Percentiles rank a stretch among this genome's conserved stretches.
These are phyloP conservation scores for Bactericera cockerelli DNA, from an alignment of 1,140 invertebrate genomes.

Conservation along the genomic window DNA sequence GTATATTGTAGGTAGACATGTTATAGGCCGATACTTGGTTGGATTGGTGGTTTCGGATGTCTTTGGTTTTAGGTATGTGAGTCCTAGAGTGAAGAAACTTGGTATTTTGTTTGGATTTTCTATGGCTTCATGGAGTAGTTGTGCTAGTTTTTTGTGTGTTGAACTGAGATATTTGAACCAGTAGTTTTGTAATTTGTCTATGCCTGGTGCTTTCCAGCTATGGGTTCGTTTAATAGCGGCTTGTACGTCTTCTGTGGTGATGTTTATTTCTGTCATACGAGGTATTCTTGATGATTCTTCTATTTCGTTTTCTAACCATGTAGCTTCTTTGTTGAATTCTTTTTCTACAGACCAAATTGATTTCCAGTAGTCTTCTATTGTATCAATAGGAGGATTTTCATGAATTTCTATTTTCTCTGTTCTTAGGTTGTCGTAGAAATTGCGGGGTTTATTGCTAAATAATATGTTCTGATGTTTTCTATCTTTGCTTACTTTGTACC, in stretches of 20 bases:
- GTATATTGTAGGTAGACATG: conserved; percentile 7
- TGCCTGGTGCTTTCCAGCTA: conserved; percentile 10
- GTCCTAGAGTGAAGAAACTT: not conserved
- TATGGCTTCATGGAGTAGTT: not conserved
- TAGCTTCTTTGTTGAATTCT: not conserved
- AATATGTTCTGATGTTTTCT: not conserved
- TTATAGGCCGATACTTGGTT: not conserved
- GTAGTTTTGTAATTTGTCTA: conserved; percentile 9
- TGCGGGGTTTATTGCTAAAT: not conserved
- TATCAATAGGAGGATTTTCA: not conserved
- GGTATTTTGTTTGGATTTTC: not conserved
- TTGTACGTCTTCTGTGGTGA: not conserved
- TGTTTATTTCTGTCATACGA: not conserved
- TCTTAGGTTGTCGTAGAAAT: not conserved
- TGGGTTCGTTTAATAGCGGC: not conserved
- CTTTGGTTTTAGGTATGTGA: not conserved
- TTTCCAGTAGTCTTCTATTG: not conserved
- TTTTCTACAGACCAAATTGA: not conserved
- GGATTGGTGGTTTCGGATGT: not conserved
- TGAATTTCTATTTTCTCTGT: not conserved
- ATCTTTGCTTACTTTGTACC: not conserved
- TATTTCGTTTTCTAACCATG: not conserved
- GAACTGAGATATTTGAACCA: not conserved
- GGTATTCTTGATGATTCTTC: not conserved
- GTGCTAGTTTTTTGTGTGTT: not conserved